Base-by-base conservation (phyloP, 23 tunicate genomes). In the Halocynthia roretzi region DNA sequence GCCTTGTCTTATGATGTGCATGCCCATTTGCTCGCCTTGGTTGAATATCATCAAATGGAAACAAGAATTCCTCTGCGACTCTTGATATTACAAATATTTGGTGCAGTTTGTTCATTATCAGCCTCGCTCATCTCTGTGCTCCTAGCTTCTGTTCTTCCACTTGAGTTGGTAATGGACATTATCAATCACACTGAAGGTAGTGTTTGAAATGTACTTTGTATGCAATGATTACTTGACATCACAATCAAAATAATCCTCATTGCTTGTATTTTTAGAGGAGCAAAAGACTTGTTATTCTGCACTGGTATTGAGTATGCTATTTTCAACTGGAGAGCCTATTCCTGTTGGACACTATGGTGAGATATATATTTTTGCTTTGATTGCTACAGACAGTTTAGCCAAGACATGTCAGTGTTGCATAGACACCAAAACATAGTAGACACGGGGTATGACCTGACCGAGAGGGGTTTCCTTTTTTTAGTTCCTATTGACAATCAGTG, bases 291-390 rank as follows among this genome's bases (percentile, higher is more conserved):
- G 87, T 60, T 89, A 80, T 62, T 79, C 88, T 5, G 83, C 85
- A 11, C 56, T 89, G 58, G 88, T 89, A 20, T 56, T 89, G 78
- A 89, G 88, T 65, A 83, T 89, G 85, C 10, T 89, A 53, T 89
- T 89, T 56, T 89, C 96, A 7, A 89, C 96, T n/a, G 96, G 86
- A n/a, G 96, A 89, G 67, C 82, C 96, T 8, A 67, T 89, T 72
- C 96, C 96, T 11, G 51, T 89, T 53, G 77, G 83, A 60, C 86
- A 83, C 55, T 83, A 89, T 70, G 96, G 92, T 86, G 70, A 51
- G 81, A 31, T 62, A 8, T 0, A 8, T 0, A 14, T 22, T 58
- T n/a, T 57, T 15, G 15, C 14, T 15, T 21, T 17, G 40, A 14
- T 40, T 40, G 23, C 12, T 11, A 67, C 21, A 67, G 5, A 67